Conservation (phyloP, 2,888 invertebrate species). For the Drosophila lacicola region DNA sequence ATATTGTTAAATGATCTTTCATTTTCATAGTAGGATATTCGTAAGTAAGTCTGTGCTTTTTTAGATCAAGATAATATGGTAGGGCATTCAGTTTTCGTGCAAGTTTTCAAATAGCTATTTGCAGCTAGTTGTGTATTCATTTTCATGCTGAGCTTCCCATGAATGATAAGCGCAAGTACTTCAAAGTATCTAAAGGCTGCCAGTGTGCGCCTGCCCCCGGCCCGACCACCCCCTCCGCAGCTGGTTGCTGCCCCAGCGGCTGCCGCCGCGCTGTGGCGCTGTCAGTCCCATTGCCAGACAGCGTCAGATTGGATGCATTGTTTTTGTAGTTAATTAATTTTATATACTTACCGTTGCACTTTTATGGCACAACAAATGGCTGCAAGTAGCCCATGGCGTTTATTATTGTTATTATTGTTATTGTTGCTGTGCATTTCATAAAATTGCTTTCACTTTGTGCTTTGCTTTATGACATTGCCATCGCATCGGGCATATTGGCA, state of each 20-base stretch:
- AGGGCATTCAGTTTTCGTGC: constrained; percentile 12
- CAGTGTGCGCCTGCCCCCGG: neutral
- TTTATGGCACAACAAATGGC: constrained; percentile 58
- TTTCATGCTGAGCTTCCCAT: constrained; percentile 43
- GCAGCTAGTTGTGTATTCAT: constrained; percentile 22
- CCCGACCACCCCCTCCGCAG: neutral
- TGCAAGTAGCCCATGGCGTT: constrained; percentile 17
- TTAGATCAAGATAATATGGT: neutral
- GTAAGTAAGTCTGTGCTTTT: too few species aligned
- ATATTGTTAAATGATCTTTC: too few species aligned
- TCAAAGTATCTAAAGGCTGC: constrained; percentile 40
- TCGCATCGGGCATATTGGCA: constrained; percentile 23
- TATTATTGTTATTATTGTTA: neutral
- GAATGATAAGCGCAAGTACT: constrained; percentile 65
- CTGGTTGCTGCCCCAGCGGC: too few species aligned
- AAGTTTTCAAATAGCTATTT: neutral
- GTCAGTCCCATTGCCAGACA: constrained; percentile 34
- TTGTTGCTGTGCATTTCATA: constrained; percentile 33
- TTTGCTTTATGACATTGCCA: constrained; percentile 29
- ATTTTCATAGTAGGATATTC: too few species aligned
- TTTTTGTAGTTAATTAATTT: constrained; percentile 75
- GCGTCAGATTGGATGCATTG: constrained; percentile 55
- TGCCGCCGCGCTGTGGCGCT: neutral
- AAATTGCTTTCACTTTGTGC: constrained; percentile 41
- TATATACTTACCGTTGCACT: constrained; percentile 69